phyloP scores from a whole-genome alignment of 2,888 invertebrate species.

The Buathra laborator region DNA sequence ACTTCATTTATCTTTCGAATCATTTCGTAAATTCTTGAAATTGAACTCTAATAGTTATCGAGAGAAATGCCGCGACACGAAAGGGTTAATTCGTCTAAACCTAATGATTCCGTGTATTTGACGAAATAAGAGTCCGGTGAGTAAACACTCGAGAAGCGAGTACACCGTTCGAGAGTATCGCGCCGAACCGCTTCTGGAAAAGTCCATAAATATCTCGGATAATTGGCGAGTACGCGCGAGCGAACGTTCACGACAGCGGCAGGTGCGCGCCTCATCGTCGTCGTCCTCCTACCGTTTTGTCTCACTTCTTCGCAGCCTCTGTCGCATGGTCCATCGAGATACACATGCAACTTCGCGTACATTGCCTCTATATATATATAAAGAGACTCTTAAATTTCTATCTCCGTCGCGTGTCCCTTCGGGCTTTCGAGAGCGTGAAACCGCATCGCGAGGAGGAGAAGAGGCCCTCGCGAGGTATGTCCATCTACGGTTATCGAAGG shows the following conservation, averaged over 20 bases:
- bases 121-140: conserved; percentile 3
- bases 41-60: background rate
- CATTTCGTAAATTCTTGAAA: too few relatives aligned
- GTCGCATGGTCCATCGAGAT: conserved; percentile 48
- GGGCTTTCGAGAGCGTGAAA: conserved; percentile 64
- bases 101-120: conserved; percentile 24
- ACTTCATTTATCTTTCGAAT: background rate
- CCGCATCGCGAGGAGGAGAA: conserved; percentile 60
- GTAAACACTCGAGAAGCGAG: conserved; percentile 22
- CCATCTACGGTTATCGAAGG: conserved; percentile 64
- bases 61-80: background rate
- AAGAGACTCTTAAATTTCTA: conserved; percentile 69
- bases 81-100: conserved; percentile 12
- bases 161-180: conserved; percentile 28
- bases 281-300: conserved; percentile 57
- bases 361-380: background rate
- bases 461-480: conserved; percentile 57
- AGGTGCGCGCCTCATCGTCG: conserved; percentile 71
- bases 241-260: conserved; percentile 68
- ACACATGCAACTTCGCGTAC: background rate
- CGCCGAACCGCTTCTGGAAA: conserved; percentile 71
- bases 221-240: conserved; percentile 72
- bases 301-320: conserved; percentile 51
- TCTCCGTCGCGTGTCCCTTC: conserved; percentile 70
- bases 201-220: conserved; percentile 75